A percentile compares a stretch with the other conserved stretches of the same genome.
Conservation (phyloP, 1,140 invertebrate genomes). For the Sycophaga agraensis region DNA sequence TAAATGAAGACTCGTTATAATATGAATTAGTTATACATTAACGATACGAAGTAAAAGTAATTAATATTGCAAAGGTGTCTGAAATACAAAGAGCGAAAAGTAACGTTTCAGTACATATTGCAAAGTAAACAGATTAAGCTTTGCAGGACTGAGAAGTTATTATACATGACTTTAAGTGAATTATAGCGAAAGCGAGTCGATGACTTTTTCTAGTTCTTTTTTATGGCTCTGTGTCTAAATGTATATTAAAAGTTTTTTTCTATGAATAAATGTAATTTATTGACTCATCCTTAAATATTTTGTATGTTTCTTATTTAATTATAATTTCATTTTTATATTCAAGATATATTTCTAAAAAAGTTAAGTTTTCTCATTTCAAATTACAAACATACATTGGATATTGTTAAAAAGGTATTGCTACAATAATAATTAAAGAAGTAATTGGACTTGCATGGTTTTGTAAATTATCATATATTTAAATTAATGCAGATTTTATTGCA, state of each 20-base stretch:
- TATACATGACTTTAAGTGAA: constrained; percentile 28
- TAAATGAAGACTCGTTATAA: constrained; percentile 13
- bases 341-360: too few species aligned
- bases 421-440: too few species aligned
- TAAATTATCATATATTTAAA: too few species aligned
- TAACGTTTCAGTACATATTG: constrained; percentile 12
- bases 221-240: constrained; percentile 35
- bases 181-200: constrained; percentile 26
- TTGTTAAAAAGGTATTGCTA: too few species aligned
- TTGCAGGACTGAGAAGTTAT: constrained; percentile 29
- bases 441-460: too few species aligned
- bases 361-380: too few species aligned
- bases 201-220: constrained; percentile 33
- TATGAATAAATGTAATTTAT: constrained; percentile 48
- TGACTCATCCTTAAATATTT: constrained; percentile 28
- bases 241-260: constrained; percentile 39
- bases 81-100: constrained; percentile 2
- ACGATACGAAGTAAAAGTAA: constrained; percentile 8
- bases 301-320: not conserved
- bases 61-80: constrained; percentile 3
- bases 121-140: constrained; percentile 13
- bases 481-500: too few species aligned
- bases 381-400: too few species aligned
- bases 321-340: not conserved
- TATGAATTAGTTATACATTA: constrained; percentile 9